phyloP scores from a whole-genome alignment of 2,113 vertebrate genomes.

The Pygoscelis adeliae region DNA sequence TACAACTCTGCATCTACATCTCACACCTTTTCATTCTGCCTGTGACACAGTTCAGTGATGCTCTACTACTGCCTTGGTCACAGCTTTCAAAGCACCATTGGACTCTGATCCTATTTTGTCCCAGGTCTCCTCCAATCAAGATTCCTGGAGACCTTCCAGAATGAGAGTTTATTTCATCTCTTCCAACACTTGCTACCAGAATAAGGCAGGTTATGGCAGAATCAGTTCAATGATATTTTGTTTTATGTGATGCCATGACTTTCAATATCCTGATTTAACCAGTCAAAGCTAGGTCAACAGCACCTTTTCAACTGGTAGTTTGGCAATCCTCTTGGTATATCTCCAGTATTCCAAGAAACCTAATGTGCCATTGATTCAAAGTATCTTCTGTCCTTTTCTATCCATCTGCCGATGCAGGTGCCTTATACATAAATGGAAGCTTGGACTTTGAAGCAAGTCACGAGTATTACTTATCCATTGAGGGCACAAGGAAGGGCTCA shows the following conservation, averaged over 20 bases:
- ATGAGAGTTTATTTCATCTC: neutral
- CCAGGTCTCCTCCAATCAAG: neutral
- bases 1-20: neutral
- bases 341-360: neutral
- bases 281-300: neutral
- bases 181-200: neutral
- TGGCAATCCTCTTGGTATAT: neutral
- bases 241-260: neutral
- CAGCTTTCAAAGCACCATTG: neutral
- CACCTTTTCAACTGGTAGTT: neutral
- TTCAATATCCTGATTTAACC: neutral
- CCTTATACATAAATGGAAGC: constrained; percentile 78
- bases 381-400: neutral
- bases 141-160: neutral
- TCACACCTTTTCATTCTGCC: neutral
- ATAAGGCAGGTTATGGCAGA: neutral
- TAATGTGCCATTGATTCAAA: neutral
- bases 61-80: neutral
- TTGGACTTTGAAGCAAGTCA: constrained; percentile 88
- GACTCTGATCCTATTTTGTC: neutral
- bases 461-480: constrained; percentile 88
- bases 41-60: neutral
- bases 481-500: constrained; percentile 84
- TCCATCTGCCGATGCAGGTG: constrained; percentile 54
- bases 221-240: neutral